A percentile compares a stretch with the other conserved stretches of the same genome.
phyloP scores from a whole-genome alignment of 2,797 vertebrate genomes.

The Urophycis tenuis region DNA sequence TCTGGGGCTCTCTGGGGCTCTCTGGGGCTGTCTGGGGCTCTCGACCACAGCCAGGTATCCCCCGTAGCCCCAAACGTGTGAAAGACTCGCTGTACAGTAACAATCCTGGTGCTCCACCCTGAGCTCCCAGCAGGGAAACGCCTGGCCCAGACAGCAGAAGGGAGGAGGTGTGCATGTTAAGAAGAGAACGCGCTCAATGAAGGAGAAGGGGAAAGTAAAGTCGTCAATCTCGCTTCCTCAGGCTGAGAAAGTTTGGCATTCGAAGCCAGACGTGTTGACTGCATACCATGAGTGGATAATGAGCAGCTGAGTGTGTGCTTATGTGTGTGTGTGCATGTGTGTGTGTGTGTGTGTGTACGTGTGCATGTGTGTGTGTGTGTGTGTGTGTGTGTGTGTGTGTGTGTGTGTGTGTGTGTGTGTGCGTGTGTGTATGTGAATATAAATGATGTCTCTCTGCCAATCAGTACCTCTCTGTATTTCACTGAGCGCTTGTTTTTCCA shows the following conservation, averaged over 20 bases:
- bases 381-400: neutral
- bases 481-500: conserved; percentile 12
- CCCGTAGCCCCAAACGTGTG: too few relatives aligned
- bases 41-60: neutral
- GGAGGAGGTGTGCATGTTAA: neutral
- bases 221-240: neutral
- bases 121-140: neutral
- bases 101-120: neutral
- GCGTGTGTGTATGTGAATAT: conserved; percentile 9
- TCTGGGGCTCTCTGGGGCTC: neutral
- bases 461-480: conserved; percentile 8
- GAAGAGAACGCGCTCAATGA: neutral
- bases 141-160: neutral
- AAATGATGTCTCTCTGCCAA: conserved; percentile 20
- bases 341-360: neutral
- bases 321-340: neutral
- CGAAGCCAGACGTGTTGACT: neutral
- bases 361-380: neutral
- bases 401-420: neutral
- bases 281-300: neutral
- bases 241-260: neutral
- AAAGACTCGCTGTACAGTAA: neutral
- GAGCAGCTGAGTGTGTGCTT: neutral
- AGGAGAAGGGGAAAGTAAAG: neutral
- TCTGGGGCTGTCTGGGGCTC: neutral